A percentile compares a stretch with the other conserved stretches of the same genome.
phyloP scores from a whole-genome alignment of 2,797 vertebrate species.

The Paedocypris micromegethes region DNA sequence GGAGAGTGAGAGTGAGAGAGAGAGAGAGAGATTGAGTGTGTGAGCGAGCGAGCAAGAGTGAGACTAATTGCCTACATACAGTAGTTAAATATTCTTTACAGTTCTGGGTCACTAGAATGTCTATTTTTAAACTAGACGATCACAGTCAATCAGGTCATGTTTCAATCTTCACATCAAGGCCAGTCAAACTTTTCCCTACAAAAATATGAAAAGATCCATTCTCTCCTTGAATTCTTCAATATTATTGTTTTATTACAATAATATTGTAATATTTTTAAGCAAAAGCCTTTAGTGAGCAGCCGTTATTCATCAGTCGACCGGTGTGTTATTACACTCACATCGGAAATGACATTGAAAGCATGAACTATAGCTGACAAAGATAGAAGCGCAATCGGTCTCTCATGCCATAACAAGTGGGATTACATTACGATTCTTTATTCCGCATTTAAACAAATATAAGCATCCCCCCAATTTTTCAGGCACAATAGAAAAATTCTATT shows the following conservation, averaged over 20 bases:
- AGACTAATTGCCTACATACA: conserved; percentile 16
- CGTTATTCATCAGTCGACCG: too few species aligned
- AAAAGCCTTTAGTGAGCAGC: too few species aligned
- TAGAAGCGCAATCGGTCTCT: too few species aligned
- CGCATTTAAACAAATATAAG: too few species aligned
- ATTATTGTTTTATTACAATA: not conserved
- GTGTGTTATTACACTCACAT: too few species aligned
- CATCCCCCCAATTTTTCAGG: too few species aligned
- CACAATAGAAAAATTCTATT: too few species aligned
- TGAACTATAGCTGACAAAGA: too few species aligned
- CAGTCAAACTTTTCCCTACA: conserved; percentile 2
- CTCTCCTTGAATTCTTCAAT: not conserved
- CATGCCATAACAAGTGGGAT: too few species aligned
- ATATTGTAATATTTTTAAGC: too few species aligned
- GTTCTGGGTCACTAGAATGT: conserved; percentile 57
- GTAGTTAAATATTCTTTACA: conserved; percentile 30
- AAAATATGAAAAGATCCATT: conserved; percentile 25
- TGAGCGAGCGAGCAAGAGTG: not conserved
- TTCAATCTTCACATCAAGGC: conserved; percentile 43
- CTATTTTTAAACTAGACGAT: conserved; percentile 72
- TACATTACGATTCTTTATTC: too few species aligned
- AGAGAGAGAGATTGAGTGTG: conserved; percentile 20
- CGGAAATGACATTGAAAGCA: too few species aligned
- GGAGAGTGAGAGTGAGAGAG: conserved; percentile 17
- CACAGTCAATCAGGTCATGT: conserved; percentile 69